Evolutionary conservation across 1,140 invertebrate species (phyloP), one percentile per base, ranked within the genome.

Genomic region (Sycophila sp.): DNA sequence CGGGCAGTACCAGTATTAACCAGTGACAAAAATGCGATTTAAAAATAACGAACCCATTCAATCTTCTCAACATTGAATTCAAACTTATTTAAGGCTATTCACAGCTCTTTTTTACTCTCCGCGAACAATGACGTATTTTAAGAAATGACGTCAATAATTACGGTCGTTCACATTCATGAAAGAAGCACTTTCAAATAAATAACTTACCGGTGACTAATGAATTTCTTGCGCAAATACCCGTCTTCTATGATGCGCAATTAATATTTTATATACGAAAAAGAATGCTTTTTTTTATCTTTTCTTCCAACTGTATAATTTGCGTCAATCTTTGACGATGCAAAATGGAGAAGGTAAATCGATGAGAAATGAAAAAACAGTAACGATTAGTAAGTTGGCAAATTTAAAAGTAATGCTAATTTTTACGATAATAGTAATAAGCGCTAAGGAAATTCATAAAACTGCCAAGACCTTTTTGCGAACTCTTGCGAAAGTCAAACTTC

Each of bases 11-110:
- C 28, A 45, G 55, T 59, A 59, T n/a, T 59, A 68, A 58, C 40
- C 30, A 59, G 56, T 49, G 32, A 59, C 22, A 32, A 53, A 60
- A 59, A 45, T 58, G 17, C 15, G 36, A 58, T 67, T 56, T 58
- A 24, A 58, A 67, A 42, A 40, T 58, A 67, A 58, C 51, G 28
- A 45, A 58, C 10, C 34, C 24, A 45, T 58, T 58, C n/a, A 58
- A n/a, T n/a, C n/a, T n/a, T n/a, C n/a, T n/a, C n/a, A n/a, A n/a
- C n/a, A n/a, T n/a, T n/a, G n/a, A n/a, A n/a, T n/a, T n/a, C n/a
- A n/a, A n/a, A n/a, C n/a, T n/a, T n/a, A n/a, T n/a, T n/a, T n/a
- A n/a, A 5, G 17, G 11, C 24, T 42, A 2, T 42, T n/a, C 19
- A 4, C 8, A 4, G 4, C 19, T 4, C 19, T 22, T 17, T 47